Percentiles rank a stretch among this genome's conserved stretches.
phyloP scores from a whole-genome alignment of 2,888 invertebrate genomes.

The Caenorhabditis becei region DNA sequence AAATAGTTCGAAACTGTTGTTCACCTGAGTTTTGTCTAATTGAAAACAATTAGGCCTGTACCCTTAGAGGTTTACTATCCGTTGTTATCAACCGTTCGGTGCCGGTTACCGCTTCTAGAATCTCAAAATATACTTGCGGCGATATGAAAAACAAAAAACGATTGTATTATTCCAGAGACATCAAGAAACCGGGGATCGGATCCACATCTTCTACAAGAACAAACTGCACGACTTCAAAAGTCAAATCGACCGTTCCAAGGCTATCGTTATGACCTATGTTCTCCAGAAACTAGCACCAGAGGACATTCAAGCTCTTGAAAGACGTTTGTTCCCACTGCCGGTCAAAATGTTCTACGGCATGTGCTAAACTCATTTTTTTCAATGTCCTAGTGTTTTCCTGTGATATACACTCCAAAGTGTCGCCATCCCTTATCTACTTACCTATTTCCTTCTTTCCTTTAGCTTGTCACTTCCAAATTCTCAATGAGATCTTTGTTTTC shows the following conservation, averaged over 20 bases:
- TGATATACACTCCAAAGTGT: not conserved
- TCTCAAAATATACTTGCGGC: too few relatives aligned
- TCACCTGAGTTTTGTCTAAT: too few relatives aligned
- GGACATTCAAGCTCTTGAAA: conserved; percentile 21
- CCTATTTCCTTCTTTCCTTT: not conserved
- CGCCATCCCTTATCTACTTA: not conserved
- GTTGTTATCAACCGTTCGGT: too few relatives aligned
- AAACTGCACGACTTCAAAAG: conserved; percentile 18
- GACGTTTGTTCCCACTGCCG: conserved; percentile 15
- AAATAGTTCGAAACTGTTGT: too few relatives aligned
- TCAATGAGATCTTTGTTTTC: not conserved
- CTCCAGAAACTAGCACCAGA: not conserved
- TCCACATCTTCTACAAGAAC: conserved; percentile 26
- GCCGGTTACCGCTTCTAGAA: too few relatives aligned
- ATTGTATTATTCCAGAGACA: conserved; percentile 15
- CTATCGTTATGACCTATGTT: conserved; percentile 9
- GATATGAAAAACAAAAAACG: too few relatives aligned
- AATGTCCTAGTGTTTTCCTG: not conserved
- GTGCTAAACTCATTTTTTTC: not conserved
- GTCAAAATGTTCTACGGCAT: conserved; percentile 4
- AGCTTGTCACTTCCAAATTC: not conserved
- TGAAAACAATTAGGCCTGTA: too few relatives aligned
- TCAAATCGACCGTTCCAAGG: conserved; percentile 1
- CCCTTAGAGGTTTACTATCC: too few relatives aligned
- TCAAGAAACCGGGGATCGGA: conserved; percentile 9